Evolutionary conservation across 2,113 vertebrate species (phyloP).

Genomic region (Takifugu flavidus): DNA sequence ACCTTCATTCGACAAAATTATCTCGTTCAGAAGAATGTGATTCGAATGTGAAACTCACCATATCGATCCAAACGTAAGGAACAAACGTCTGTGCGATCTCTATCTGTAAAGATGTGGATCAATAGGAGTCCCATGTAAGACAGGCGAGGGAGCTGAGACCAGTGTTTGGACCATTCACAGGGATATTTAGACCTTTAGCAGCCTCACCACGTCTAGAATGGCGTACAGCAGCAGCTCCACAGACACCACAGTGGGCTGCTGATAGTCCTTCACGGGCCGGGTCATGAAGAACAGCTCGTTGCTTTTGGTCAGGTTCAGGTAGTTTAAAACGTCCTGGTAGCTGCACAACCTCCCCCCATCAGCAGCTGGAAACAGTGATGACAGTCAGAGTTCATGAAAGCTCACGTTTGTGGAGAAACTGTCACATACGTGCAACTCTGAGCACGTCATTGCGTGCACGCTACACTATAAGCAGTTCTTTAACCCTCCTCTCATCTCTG

Average conservation of each 20-base stretch:
- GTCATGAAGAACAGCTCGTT: constrained; percentile 26
- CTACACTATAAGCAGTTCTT: no score
- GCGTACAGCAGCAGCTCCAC: constrained; percentile 40
- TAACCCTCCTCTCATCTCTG: no score
- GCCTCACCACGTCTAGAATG: constrained; percentile 60
- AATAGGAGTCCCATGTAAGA: neutral
- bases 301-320: constrained; percentile 49
- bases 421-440: no score
- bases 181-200: neutral
- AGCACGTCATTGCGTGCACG: no score
- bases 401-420: no score
- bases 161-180: neutral
- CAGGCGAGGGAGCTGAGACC: neutral
- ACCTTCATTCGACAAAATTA: neutral
- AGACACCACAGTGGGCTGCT: neutral
- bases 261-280: constrained; percentile 36
- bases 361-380: neutral
- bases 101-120: constrained; percentile 15
- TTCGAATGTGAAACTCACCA: constrained; percentile 20
- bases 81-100: constrained; percentile 49
- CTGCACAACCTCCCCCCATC: constrained; percentile 26
- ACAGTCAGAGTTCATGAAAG: no score
- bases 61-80: constrained; percentile 42
- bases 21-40: no score
- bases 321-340: constrained; percentile 33